A percentile compares a stretch with the other conserved stretches of the same genome.
phyloP scores from a whole-genome alignment of 2,797 vertebrate genomes.

The Psittacula derbiana region DNA sequence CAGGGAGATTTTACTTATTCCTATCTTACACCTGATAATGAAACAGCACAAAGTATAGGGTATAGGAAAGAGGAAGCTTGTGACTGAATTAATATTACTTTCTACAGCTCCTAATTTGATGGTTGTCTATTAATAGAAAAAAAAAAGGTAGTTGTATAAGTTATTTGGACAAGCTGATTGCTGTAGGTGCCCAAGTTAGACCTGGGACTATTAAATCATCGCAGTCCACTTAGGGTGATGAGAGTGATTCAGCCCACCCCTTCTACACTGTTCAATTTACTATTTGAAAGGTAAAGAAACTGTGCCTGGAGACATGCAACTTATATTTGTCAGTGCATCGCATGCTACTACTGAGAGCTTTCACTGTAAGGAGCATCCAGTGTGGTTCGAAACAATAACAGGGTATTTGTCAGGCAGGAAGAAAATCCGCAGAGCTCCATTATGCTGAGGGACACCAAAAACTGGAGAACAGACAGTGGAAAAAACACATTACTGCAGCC shows the following conservation, averaged over 20 bases:
- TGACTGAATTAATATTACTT: background rate
- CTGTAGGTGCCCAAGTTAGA: background rate
- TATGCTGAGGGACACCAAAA: background rate
- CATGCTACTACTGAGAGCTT: background rate
- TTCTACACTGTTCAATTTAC: background rate
- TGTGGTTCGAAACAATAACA: slow-evolving; percentile 13
- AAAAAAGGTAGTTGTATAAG: background rate
- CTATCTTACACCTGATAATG: background rate
- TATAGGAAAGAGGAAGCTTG: background rate
- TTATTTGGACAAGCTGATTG: background rate
- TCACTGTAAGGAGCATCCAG: background rate
- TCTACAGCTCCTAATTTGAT: background rate
- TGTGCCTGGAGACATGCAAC: background rate
- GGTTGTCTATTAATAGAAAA: background rate
- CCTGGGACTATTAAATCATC: background rate
- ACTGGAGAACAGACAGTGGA: background rate
- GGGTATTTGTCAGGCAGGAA: background rate
- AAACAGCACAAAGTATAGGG: background rate
- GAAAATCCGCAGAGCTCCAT: background rate
- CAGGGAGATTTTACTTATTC: background rate
- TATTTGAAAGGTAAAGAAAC: background rate
- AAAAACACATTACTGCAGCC: background rate
- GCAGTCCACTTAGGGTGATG: background rate
- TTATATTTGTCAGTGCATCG: background rate
- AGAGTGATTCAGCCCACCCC: background rate